These are phyloP conservation scores for Atta texana DNA, from an alignment of 1,140 invertebrate genomes.

Conservation along the genomic window DNA sequence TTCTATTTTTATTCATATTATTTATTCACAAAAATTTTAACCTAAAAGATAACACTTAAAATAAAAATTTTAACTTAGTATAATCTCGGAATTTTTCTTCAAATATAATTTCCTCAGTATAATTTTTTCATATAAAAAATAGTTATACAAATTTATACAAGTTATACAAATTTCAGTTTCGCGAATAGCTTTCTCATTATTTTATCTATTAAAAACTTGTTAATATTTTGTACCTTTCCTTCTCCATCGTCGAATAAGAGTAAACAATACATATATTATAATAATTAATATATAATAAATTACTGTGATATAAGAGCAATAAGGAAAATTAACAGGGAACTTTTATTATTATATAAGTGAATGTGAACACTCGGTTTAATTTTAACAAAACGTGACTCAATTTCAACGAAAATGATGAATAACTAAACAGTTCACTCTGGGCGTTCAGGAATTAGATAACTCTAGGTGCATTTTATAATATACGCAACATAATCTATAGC, in stretches of 20 bases:
- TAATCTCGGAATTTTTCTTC: neutral
- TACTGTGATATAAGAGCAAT: neutral
- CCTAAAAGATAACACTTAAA: neutral
- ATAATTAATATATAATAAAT: conserved; percentile 27
- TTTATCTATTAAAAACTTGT: neutral
- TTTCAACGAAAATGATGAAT: neutral
- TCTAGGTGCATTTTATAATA: too few species aligned
- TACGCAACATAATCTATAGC: too few species aligned
- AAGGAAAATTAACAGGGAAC: neutral
- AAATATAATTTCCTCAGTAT: neutral
- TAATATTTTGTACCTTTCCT: conserved; percentile 65
- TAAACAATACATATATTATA: conserved; percentile 47
- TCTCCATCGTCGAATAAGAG: conserved; percentile 66
- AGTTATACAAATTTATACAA: neutral
- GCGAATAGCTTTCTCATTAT: neutral
- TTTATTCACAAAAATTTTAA: neutral
- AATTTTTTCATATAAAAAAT: neutral
- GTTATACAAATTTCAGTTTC: neutral
- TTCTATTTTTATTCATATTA: neutral
- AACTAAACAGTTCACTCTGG: neutral
- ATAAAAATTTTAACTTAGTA: neutral
- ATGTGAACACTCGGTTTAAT: neutral
- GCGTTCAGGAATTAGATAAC: too few species aligned
- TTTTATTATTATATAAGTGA: neutral
- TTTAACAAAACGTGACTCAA: neutral